phyloP scores from a whole-genome alignment of 2,888 invertebrate species.

The Sminthurinus aureus region DNA sequence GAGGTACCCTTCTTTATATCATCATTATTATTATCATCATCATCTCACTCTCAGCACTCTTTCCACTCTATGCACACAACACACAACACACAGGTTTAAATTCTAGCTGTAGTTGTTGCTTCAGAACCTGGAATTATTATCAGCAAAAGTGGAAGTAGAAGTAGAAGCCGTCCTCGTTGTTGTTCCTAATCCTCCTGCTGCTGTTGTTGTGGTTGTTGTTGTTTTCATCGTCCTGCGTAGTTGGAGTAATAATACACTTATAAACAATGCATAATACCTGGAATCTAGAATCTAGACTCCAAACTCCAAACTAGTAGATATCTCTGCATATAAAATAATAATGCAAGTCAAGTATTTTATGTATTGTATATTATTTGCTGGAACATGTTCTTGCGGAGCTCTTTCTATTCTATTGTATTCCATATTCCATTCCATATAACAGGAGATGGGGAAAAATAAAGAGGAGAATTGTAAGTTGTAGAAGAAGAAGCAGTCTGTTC shows the following conservation, averaged over 20 bases:
- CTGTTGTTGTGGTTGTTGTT: neutral
- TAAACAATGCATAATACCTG: no score
- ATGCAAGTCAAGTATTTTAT: no score
- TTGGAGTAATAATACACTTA: neutral
- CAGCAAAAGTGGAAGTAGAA: neutral
- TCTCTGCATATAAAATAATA: no score
- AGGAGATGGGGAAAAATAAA: neutral
- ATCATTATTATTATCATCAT: neutral
- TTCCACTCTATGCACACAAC: neutral
- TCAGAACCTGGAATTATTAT: neutral
- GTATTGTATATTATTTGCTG: no score
- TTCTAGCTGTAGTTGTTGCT: no score
- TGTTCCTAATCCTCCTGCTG: neutral
- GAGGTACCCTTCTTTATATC: no score
- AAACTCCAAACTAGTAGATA: no score
- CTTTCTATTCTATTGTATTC: no score
- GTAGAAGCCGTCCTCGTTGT: neutral
- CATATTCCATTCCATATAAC: no score
- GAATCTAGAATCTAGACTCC: no score
- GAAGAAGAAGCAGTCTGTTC: neutral
- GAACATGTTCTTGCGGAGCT: no score
- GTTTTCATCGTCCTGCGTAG: neutral
- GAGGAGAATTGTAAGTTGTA: neutral
- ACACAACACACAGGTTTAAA: neutral
- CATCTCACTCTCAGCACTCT: neutral